A percentile compares a stretch with the other conserved stretches of the same genome.
phyloP scores from a whole-genome alignment of 1,140 invertebrate genomes.

The Gonioctena quinquepunctata region DNA sequence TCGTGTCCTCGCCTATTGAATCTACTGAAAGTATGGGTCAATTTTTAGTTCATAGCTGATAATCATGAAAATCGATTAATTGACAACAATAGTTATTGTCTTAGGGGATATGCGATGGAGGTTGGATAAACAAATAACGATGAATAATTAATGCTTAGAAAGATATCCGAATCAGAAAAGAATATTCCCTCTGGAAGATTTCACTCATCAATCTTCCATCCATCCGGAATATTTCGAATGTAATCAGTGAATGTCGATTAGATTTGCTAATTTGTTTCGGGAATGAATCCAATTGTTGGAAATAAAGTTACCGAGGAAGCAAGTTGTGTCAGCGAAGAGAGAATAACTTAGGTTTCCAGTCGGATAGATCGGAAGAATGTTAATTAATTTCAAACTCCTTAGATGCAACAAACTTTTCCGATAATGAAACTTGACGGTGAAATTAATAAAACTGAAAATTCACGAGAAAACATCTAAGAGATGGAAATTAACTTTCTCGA shows the following conservation, averaged over 20 bases:
- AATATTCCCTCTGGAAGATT: too few relatives aligned
- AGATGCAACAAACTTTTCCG: constrained; percentile 33
- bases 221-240: not conserved
- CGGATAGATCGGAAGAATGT: constrained; percentile 44
- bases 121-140: too few relatives aligned
- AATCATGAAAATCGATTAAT: too few relatives aligned
- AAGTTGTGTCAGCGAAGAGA: not conserved
- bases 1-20: too few relatives aligned
- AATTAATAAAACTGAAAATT: constrained; percentile 26
- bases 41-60: too few relatives aligned
- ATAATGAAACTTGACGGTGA: constrained; percentile 24
- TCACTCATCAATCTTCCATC: not conserved
- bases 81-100: too few relatives aligned
- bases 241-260: not conserved
- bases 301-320: not conserved
- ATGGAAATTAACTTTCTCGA: not conserved
- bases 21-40: too few relatives aligned
- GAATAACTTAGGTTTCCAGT: constrained; percentile 15
- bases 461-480: not conserved
- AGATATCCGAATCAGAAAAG: too few relatives aligned
- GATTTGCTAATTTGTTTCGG: not conserved
- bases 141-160: too few relatives aligned
- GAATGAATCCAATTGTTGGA: constrained; percentile 7
- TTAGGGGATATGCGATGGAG: too few relatives aligned
- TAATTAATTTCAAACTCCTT: constrained; percentile 42